Evolutionary conservation across 1,140 invertebrate species (phyloP).

Genomic region (Nylanderia fulva): DNA sequence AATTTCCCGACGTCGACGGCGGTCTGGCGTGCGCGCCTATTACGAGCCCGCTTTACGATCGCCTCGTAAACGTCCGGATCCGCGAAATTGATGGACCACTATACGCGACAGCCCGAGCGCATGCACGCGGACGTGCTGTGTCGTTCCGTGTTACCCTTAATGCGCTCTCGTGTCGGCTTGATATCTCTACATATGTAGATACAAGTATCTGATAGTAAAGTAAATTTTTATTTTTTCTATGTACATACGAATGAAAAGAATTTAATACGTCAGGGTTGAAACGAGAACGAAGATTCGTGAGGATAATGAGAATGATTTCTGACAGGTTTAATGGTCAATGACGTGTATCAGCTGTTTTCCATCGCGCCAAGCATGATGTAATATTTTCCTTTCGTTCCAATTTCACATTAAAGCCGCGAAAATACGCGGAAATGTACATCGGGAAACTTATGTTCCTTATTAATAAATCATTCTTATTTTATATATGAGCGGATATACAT

Average conservation of each 20-base stretch:
- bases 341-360: slow-evolving; percentile 7
- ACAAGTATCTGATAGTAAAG: background rate
- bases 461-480: too few species aligned
- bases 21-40: slow-evolving; percentile 64
- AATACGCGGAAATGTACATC: background rate
- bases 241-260: too few species aligned
- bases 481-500: background rate
- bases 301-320: slow-evolving; percentile 31
- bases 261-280: too few species aligned
- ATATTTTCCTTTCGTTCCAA: slow-evolving; percentile 30
- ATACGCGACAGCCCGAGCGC: slow-evolving; percentile 61
- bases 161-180: background rate
- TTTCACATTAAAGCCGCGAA: slow-evolving; percentile 13
- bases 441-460: background rate
- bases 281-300: background rate
- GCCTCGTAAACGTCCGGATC: slow-evolving; percentile 80
- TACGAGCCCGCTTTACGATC: slow-evolving; percentile 78
- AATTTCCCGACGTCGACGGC: slow-evolving; percentile 71
- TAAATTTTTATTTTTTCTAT: too few species aligned
- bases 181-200: slow-evolving; percentile 22
- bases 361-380: slow-evolving; percentile 9
- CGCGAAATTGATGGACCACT: slow-evolving; percentile 81
- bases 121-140: background rate
- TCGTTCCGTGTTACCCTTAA: slow-evolving; percentile 14
- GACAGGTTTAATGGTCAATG: slow-evolving; percentile 1